These are phyloP conservation scores for Hyles lineata DNA, from an alignment of 2,888 invertebrate species.

Conservation along the genomic window DNA sequence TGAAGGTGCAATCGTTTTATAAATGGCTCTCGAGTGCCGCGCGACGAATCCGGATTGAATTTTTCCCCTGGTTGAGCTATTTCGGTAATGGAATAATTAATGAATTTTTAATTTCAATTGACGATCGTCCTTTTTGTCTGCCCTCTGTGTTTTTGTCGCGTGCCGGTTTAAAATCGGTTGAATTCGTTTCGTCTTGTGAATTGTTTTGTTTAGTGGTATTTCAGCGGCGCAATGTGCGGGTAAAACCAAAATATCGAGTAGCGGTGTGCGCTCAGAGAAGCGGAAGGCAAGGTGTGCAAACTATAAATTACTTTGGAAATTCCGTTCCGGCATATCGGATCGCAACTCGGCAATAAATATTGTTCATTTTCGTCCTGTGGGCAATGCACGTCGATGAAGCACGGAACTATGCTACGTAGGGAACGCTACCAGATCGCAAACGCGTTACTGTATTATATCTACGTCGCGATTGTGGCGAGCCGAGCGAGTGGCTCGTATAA, in stretches of 20 bases:
- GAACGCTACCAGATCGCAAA: conserved; percentile 24
- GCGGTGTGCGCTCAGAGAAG: conserved; percentile 42
- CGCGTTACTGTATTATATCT: conserved; percentile 30
- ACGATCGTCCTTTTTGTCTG: conserved; percentile 22
- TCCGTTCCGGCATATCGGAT: conserved; percentile 70
- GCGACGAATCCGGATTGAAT: conserved; percentile 53
- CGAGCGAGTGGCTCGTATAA: conserved; percentile 39
- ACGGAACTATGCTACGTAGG: conserved; percentile 51
- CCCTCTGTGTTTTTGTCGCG: not conserved
- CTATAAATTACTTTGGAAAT: conserved; percentile 80
- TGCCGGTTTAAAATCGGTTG: not conserved
- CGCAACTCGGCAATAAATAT: conserved; percentile 75
- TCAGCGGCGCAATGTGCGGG: conserved; percentile 36
- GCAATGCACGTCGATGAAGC: conserved; percentile 69
- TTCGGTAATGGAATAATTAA: conserved; percentile 50
- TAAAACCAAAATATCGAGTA: conserved; percentile 47
- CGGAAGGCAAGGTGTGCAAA: conserved; percentile 67
- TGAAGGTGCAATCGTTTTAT: conserved; percentile 64
- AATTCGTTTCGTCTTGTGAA: not conserved
- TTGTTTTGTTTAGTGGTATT: conserved; percentile 6
- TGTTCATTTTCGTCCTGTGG: conserved; percentile 77
- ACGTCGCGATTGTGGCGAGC: conserved; percentile 34
- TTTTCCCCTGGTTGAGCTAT: conserved; percentile 48
- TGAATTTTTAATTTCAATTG: conserved; percentile 48
- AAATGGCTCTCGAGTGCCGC: conserved; percentile 52